Percentiles rank a stretch among this genome's conserved stretches.
These are phyloP conservation scores for Drosophila kuntzei DNA, from an alignment of 2,888 invertebrate species.

Conservation along the genomic window DNA sequence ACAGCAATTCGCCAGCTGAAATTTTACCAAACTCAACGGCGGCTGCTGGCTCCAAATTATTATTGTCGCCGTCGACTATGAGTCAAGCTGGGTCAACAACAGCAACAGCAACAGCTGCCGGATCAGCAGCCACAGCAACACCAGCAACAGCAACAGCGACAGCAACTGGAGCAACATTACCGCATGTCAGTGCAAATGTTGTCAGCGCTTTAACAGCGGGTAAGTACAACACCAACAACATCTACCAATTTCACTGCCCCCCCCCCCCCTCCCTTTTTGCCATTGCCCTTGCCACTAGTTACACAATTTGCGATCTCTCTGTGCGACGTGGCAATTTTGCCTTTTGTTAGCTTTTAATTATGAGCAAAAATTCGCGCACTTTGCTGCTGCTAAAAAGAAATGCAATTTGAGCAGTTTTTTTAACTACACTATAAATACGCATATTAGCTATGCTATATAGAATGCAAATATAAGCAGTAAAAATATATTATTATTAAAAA, in stretches of 20 bases:
- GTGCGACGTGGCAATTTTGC: constrained; percentile 54
- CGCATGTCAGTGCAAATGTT: constrained; percentile 66
- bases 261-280: not conserved
- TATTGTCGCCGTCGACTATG: constrained; percentile 60
- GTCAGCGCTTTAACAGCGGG: constrained; percentile 67
- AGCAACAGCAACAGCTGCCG: constrained; percentile 29
- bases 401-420: constrained; percentile 65
- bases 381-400: constrained; percentile 46
- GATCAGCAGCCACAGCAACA: constrained; percentile 18
- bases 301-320: constrained; percentile 25
- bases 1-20: constrained; percentile 47
- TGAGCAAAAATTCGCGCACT: constrained; percentile 62
- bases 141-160: constrained; percentile 32
- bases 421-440: not conserved
- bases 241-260: constrained; percentile 13
- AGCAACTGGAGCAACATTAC: constrained; percentile 45
- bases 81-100: constrained; percentile 60
- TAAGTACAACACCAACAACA: constrained; percentile 60
- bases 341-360: constrained; percentile 84
- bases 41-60: constrained; percentile 65
- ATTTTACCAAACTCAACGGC: constrained; percentile 50
- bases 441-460: constrained; percentile 12
- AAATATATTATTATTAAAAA: no score
- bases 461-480: no score
- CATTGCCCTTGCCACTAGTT: constrained; percentile 25